Conservation (phyloP, 2,797 vertebrate genomes). For the Sebastes glaucus region DNA sequence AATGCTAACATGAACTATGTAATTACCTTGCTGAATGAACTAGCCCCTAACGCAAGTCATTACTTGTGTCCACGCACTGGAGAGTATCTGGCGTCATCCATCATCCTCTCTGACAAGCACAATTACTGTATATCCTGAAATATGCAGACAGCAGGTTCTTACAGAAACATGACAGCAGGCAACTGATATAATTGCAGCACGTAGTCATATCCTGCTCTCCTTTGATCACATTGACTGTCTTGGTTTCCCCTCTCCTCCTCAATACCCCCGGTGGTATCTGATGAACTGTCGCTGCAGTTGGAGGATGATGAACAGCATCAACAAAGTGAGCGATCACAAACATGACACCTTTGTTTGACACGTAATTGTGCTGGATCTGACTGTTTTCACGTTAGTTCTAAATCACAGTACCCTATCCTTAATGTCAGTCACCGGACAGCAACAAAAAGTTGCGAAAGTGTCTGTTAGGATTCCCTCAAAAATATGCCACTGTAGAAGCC, state of each 20-base stretch:
- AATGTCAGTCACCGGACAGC: not conserved
- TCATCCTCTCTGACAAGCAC: conserved; percentile 50
- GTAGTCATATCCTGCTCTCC: conserved; percentile 3
- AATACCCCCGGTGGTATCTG: not conserved
- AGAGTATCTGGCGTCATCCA: conserved; percentile 32
- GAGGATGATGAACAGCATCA: not conserved
- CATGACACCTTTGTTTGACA: not conserved
- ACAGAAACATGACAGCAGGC: conserved; percentile 26
- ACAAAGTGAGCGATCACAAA: not conserved
- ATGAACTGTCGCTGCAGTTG: not conserved
- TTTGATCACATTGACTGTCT: not conserved
- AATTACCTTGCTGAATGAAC: conserved; percentile 23
- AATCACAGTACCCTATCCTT: not conserved
- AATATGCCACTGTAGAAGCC: not conserved
- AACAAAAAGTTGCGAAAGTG: not conserved
- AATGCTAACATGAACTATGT: conserved; percentile 12
- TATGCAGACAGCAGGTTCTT: conserved; percentile 29
- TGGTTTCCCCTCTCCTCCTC: not conserved
- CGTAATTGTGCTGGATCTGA: not conserved
- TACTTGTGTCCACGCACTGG: conserved; percentile 8
- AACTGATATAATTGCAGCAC: conserved; percentile 19
- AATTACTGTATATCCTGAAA: conserved; percentile 36
- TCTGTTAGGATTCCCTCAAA: not conserved
- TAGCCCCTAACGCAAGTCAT: conserved; percentile 6
- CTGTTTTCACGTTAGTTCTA: not conserved